Conservation (phyloP, 2,113 vertebrate genomes). For the Carassius carassius region DNA sequence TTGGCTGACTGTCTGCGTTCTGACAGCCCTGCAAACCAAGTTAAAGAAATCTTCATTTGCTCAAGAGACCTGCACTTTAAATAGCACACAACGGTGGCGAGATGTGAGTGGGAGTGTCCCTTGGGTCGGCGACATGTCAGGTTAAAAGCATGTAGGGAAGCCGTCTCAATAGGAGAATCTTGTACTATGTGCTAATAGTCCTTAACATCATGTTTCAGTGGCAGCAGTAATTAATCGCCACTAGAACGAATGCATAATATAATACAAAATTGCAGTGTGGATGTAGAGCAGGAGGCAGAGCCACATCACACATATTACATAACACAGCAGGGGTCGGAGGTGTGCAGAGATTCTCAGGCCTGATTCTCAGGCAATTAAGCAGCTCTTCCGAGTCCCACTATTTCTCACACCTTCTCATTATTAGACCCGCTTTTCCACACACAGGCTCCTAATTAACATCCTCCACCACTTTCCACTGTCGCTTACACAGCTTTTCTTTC, state of each 20-base stretch:
- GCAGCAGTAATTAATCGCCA: constrained; percentile 4
- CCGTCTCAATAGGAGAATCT: background rate
- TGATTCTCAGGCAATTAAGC: constrained; percentile 52
- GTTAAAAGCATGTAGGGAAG: background rate
- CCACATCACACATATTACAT: background rate
- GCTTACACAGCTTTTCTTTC: constrained; percentile 4
- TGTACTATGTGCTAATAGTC: background rate
- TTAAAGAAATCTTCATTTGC: constrained; percentile 34
- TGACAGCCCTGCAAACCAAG: constrained; percentile 24
- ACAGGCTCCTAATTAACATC: constrained; percentile 38
- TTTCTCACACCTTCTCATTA: constrained; percentile 55
- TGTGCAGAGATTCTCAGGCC: background rate
- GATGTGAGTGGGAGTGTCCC: background rate
- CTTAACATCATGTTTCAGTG: constrained; percentile 32
- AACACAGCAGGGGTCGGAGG: background rate
- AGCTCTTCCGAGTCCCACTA: constrained; percentile 24
- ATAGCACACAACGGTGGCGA: constrained; percentile 10
- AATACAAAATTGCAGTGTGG: background rate
- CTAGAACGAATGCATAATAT: background rate
- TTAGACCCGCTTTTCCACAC: constrained; percentile 13
- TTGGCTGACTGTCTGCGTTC: constrained; percentile 9
- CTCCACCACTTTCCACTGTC: background rate
- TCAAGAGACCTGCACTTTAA: constrained; percentile 33
- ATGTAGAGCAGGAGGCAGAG: constrained; percentile 15
- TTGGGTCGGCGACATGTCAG: constrained; percentile 24